Base-by-base conservation (phyloP, 2,888 invertebrate genomes). In the Neoscelio sp. region DNA sequence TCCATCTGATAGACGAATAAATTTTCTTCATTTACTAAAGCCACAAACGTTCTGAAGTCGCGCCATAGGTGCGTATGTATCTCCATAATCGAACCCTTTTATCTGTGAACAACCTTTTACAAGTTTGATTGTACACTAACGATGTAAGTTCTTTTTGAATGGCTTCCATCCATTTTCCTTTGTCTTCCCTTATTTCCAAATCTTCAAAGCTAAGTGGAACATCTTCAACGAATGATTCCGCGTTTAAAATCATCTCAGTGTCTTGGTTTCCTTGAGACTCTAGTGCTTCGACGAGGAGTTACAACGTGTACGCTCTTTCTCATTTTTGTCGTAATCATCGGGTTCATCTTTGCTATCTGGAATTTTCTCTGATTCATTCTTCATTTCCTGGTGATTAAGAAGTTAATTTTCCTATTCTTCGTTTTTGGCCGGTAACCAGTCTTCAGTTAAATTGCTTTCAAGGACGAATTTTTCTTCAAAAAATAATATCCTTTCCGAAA, bases 1-100 rank as follows among this genome's bases (percentile, higher is more conserved):
- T 87, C 85, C 73, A 85, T 68, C 40, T 85, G 84, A 28, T 58
- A 15, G 2, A 79, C 54, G 6, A 44, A n/a, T n/a, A 83, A 23
- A 35, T 77, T 28, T 44, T 68, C 52, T 13, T 84, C 54, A 2
- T 65, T 58, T 10, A 62, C 40, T 5, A 84, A 54, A 5, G 71
- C 13, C 5, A 79, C 28, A 8, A 79, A 38, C 12, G 62, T 76
- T 42, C 79, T 76, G 13, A 76, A 8, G 6, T 12, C 81, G 35
- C 6, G 80, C 85, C 5, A 86, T 85, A 23, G 86, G 85, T 48
- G 85, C 82, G 62, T 81, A 85, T 2, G 82, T 86, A 75, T 87
- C 84, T 38, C 83, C 74, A 70, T 82, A 85, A 48, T 87, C 85
- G n/a, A 70, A 82, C 4, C 84, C 84, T 73, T 73, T 26, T 20